A percentile compares a stretch with the other conserved stretches of the same genome.
phyloP scores from a whole-genome alignment of 2,113 vertebrate genomes.

The Peromyscus californicus region DNA sequence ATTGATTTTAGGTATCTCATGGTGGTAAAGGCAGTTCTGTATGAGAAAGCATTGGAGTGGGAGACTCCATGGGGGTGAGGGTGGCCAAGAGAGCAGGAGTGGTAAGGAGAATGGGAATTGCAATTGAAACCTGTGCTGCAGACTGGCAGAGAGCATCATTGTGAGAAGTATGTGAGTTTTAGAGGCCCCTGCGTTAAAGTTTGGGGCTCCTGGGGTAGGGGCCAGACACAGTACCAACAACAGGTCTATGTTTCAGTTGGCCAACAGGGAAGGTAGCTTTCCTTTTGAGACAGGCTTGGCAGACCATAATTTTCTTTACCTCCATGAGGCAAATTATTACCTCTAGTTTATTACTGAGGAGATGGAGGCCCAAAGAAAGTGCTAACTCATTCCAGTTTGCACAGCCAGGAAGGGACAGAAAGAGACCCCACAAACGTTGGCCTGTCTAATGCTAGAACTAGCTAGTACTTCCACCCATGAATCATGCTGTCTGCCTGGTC shows the following conservation, averaged over 20 bases:
- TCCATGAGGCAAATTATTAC: not conserved
- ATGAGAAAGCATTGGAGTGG: not conserved
- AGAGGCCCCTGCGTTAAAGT: not conserved
- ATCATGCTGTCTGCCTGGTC: not conserved
- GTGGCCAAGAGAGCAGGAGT: no score
- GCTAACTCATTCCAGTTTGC: not conserved
- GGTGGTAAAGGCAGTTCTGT: not conserved
- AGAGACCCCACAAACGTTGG: not conserved
- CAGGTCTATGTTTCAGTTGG: not conserved
- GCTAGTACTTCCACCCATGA: not conserved
- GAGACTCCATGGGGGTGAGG: accelerated
- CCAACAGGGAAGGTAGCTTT: not conserved
- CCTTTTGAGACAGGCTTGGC: not conserved
- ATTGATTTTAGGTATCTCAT: not conserved
- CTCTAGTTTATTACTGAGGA: not conserved
- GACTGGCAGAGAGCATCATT: not conserved
- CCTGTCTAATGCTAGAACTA: not conserved
- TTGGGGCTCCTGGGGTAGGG: accelerated
- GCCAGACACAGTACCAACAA: not conserved
- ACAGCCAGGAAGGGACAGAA: not conserved
- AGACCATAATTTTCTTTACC: not conserved
- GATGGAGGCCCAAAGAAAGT: not conserved
- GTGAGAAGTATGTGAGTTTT: not conserved
- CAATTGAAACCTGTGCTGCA: not conserved
- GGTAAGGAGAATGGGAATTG: not conserved